Evolutionary conservation across 2,797 vertebrate genomes (phyloP).

Genomic region (Acanthornis magna): DNA sequence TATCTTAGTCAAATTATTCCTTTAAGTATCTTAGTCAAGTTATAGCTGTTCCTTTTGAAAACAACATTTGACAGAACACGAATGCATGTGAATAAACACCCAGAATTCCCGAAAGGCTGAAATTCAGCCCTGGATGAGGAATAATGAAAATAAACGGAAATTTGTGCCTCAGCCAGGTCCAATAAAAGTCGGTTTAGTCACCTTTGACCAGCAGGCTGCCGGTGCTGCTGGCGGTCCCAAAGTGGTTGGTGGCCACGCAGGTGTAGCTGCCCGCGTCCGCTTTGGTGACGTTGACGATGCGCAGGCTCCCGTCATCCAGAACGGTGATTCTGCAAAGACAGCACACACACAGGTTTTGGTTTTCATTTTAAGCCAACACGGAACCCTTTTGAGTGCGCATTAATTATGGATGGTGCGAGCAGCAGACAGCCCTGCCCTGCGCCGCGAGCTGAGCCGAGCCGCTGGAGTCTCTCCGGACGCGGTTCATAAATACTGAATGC

Average conservation of each 20-base stretch:
- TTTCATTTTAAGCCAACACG: background rate
- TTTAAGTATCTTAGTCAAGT: too few relatives aligned
- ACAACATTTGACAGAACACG: background rate
- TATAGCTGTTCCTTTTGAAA: background rate
- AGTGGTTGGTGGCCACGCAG: slow-evolving; percentile 91
- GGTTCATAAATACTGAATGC: background rate
- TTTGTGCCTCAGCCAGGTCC: background rate
- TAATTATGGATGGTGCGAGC: background rate
- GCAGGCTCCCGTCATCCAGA: slow-evolving; percentile 87
- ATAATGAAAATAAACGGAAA: background rate
- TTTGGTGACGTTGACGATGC: slow-evolving; percentile 89
- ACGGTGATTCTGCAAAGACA: slow-evolving; percentile 80
- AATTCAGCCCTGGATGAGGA: background rate
- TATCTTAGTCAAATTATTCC: background rate
- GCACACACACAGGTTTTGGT: background rate
- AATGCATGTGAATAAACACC: background rate
- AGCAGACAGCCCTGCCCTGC: background rate
- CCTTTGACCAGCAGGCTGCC: slow-evolving; percentile 94
- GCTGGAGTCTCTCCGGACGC: background rate
- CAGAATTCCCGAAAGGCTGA: background rate
- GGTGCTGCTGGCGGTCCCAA: slow-evolving; percentile 91
- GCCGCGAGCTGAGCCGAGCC: background rate
- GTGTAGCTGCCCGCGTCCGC: slow-evolving; percentile 89
- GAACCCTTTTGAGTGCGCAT: rapidly evolving
- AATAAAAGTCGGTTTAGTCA: slow-evolving; percentile 55